Base-by-base conservation (phyloP, 1,140 invertebrate genomes). In the Myzus persicae region DNA sequence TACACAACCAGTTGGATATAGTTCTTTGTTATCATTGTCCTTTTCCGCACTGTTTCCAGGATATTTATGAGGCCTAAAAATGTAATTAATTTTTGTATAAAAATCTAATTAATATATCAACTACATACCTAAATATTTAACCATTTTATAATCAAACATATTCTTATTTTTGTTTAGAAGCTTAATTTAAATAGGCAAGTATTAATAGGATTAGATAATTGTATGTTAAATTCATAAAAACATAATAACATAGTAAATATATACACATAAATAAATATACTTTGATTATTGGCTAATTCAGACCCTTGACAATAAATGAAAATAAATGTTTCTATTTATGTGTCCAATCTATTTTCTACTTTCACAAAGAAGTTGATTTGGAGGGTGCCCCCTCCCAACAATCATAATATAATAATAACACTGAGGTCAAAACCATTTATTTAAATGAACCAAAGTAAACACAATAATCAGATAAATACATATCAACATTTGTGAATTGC, bases 1-100 rank as follows among this genome's bases (percentile, higher is more conserved):
- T n/a, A 93, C 81, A 93, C 91, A 93, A 48, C 81, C 91, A 26
- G 91, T 84, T 22, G 44, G 91, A 85, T 84, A 84, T n/a, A 38
- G 31, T 93, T 85, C 81, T 84, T 93, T 93, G 8, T 0, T 85
- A 24, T 93, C 91, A 85, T 92, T 92, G 11, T 93, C 91, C 20
- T 93, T 93, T 51, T 93, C 91, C 6, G 54, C 46, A n/a, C n/a
- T 38, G 42, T 85, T 93, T 85, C 91, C 91, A 36, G 76, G 46
- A 51, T 93, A 84, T n/a, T 84, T 93, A 54, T 93, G 76, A 54
- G 91, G 76, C 14, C 91, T 93, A 85, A 54, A 93, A 14, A 54
- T 38, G 3, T 67, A 40, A 90, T 24, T 18, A 42, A 40, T 85
- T 44, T 85, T 1, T 9, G n/a, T 84, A 26, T 84, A 42, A 42